Base-by-base conservation (phyloP, 1,140 invertebrate genomes). In the Oncopeltus fasciatus region DNA sequence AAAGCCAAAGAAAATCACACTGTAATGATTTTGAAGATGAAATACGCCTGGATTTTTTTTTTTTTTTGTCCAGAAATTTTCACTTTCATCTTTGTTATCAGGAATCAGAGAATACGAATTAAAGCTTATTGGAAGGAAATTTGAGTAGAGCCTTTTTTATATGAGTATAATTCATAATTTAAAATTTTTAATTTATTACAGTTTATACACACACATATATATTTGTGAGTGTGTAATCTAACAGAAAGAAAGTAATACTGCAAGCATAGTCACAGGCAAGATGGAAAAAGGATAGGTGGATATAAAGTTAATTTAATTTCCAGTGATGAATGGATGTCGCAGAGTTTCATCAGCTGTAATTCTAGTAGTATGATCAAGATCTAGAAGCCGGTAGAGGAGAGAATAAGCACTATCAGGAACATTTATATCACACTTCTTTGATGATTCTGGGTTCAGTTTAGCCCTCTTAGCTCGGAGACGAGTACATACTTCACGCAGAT, bases 331-430 rank as follows among this genome's bases (percentile, higher is more conserved):
- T 24, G 82, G 80, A 76, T 90, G 87, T 47, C 76, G 70, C 21
- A 93, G 76, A 27, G 90, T 89, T 62, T 84, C 76, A 28, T 78
- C 76, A 12, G 90, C 88, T 11, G 85, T 82, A 65, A 86, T 81
- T 66, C 90, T 77, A 27, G 77, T 80, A 60, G 76, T 72, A 43
- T 88, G 87, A 75, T 92, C 83, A 58, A 90, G 75, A 69, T 89
- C 83, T 65, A 94, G 73, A 70, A 93, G 78, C 47, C 76, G 78
- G 67, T 80, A 78, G 62, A 91, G 77, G 28, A 93, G 74, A 71
- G 90, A 81, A 69, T 88, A 85, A 11, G 88, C 88, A 65, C 74
- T 71, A 67, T 79, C 77, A 27, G 88, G 87, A 70, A 87, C 81
- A 65, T 65, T 61, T 9, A 53, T 53, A 14, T 53, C 49, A 24